Evolutionary conservation across 2,888 invertebrate genomes (phyloP).

Genomic region (Leptodirus hochenwartii): DNA sequence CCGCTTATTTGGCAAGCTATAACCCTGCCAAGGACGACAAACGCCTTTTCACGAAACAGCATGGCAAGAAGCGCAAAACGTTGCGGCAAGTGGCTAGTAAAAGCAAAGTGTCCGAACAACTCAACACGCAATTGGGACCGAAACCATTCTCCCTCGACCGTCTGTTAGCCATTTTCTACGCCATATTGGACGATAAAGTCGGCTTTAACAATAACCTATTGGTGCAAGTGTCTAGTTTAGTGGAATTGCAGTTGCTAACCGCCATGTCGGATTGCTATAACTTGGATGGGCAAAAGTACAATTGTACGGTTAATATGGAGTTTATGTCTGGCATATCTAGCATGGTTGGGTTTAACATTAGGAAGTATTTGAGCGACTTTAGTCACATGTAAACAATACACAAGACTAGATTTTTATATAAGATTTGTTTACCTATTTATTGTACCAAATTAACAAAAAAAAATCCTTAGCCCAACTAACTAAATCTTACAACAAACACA

Average conservation of each 20-base stretch:
- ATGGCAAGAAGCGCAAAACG: conserved; percentile 52
- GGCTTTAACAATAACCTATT: conserved; percentile 73
- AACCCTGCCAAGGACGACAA: conserved; percentile 81
- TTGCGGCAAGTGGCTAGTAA: conserved; percentile 39
- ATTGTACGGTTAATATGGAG: conserved; percentile 69
- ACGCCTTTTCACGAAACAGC: conserved; percentile 65
- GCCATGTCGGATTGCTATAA: conserved; percentile 50
- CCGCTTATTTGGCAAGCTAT: conserved; percentile 83
- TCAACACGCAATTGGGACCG: conserved; percentile 60
- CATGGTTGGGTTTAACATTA: conserved; percentile 55
- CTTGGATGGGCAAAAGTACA: conserved; percentile 67
- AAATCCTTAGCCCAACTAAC: no score
- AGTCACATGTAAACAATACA: conserved; percentile 14
- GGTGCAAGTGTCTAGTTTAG: conserved; percentile 73
- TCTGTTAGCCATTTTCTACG: conserved; percentile 74
- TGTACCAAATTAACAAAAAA: no score
- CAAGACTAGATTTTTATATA: no score
- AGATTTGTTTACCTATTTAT: conserved; percentile 5
- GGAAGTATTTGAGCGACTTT: conserved; percentile 60
- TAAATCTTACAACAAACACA: no score
- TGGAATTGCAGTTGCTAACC: conserved; percentile 61
- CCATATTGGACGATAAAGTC: conserved; percentile 69
- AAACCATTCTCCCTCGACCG: conserved; percentile 68
- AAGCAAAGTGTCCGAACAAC: conserved; percentile 35
- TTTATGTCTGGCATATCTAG: conserved; percentile 62